Base-by-base conservation (phyloP, 2,888 invertebrate genomes). In the Phengaris alcon region DNA sequence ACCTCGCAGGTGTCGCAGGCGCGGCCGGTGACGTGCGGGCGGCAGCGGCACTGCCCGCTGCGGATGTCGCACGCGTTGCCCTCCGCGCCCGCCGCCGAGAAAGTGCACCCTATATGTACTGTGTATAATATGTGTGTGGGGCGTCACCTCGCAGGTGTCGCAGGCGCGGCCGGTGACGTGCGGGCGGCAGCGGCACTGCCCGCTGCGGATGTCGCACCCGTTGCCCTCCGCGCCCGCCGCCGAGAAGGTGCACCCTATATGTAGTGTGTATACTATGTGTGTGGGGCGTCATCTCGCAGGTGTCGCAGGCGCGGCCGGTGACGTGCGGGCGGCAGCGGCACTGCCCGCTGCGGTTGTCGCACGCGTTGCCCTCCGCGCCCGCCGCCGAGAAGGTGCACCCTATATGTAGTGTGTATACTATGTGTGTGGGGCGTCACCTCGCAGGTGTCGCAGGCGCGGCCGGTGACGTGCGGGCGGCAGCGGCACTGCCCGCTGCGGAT, bases 241-340 rank as follows among this genome's bases (percentile, higher is more conserved):
- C n/a, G n/a, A n/a, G n/a, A n/a, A n/a, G n/a, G n/a, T n/a, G n/a
- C 98, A 99, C 75, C 97, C 98, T 98, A 95, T 96, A 96, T 12
- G 51, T 88, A 85, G 90, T 6, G 35, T 35, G 10, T n/a, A 8
- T 35, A 70, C 10, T 13, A 15, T 48, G 13, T 12, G 12, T 3
- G 44, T 35, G 15, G 22, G 44, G 12, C 13, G 76, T 64, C 89
- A 96, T 96, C 94, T 95, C 94, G 84, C 97, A 97, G 76, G 94
- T 95, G 82, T 96, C 95, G 83, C 97, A 97, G 72, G 96, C 95
- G 74, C 95, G 91, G 64, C 97, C 97, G 10, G 94, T 94, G 79
- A 96, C 97, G 83, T 96, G 95, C 22, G 94, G 90, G 80, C 94
- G 94, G 87, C 97, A 97, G 75, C 95, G 94, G 83, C 97, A 97